These are phyloP conservation scores for Pagrus major DNA, from an alignment of 2,113 vertebrate genomes.

Conservation along the genomic window DNA sequence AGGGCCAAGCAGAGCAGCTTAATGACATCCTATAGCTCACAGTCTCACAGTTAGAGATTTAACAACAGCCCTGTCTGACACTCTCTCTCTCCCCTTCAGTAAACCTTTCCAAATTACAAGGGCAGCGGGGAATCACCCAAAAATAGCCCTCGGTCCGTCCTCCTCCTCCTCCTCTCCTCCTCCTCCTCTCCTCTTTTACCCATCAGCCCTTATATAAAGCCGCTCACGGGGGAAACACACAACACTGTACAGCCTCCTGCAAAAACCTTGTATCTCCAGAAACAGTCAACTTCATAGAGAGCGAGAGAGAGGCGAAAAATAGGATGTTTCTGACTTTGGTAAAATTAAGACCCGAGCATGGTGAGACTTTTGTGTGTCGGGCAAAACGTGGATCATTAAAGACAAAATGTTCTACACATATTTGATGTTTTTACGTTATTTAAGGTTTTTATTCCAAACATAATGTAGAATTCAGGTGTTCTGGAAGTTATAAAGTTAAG, in stretches of 20 bases:
- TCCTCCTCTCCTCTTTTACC: conserved; percentile 34
- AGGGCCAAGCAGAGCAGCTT: conserved; percentile 58
- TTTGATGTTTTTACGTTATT: no score
- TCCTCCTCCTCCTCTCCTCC: conserved; percentile 14
- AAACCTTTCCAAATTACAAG: conserved; percentile 65
- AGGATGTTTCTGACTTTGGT: no score
- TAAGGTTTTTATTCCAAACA: no score
- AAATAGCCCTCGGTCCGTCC: conserved; percentile 64
- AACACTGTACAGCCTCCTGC: not conserved
- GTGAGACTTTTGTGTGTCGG: no score
- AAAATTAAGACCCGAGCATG: no score
- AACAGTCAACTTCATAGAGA: not conserved
- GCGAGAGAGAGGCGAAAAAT: no score
- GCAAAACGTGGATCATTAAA: no score
- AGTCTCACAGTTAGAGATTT: conserved; percentile 60
- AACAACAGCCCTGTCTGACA: conserved; percentile 40
- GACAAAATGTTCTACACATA: no score
- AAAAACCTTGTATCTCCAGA: conserved; percentile 2
- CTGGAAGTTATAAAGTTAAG: no score
- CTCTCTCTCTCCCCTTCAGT: conserved; percentile 35
- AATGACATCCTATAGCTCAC: conserved; percentile 65
- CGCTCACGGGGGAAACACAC: not conserved
- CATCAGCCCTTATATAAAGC: conserved; percentile 34
- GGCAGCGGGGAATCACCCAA: conserved; percentile 63
- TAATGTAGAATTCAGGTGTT: no score